Evolutionary conservation across 1,140 invertebrate genomes (phyloP).

Genomic region (Gonatopus flavifemur): DNA sequence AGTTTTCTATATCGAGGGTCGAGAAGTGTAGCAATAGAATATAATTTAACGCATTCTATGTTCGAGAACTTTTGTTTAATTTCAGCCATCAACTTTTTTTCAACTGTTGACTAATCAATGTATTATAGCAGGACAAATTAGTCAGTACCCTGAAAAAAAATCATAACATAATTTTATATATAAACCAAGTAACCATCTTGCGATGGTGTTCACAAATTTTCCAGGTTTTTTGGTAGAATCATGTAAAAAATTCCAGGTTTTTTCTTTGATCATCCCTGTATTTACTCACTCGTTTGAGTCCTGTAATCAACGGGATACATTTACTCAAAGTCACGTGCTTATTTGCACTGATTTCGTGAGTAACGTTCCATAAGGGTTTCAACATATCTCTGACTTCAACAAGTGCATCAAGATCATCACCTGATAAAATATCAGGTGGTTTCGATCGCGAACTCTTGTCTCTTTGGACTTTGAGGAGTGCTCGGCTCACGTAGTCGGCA

Average conservation of each 20-base stretch:
- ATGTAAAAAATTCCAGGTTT: not conserved
- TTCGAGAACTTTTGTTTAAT: not conserved
- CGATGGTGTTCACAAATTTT: slow-evolving; percentile 5
- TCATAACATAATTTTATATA: slow-evolving; percentile 39
- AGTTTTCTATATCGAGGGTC: slow-evolving; percentile 41
- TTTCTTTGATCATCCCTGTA: not conserved
- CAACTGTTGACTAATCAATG: not conserved
- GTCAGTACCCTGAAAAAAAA: not conserved
- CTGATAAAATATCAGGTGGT: not conserved
- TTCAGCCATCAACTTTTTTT: not conserved
- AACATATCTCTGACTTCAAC: not conserved
- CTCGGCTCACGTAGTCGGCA: not conserved
- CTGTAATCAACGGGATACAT: not conserved
- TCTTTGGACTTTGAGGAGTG: not conserved
- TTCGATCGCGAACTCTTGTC: not conserved
- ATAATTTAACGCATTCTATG: not conserved
- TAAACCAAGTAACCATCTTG: slow-evolving; percentile 31
- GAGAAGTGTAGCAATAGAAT: slow-evolving; percentile 38
- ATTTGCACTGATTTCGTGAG: not conserved
- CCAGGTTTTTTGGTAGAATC: not conserved
- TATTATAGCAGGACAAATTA: not conserved
- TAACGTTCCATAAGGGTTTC: not conserved
- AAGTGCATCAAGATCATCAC: not conserved
- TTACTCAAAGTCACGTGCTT: not conserved
- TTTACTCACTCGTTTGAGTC: not conserved